These are phyloP conservation scores for Lepidurus apus DNA, from an alignment of 1,140 invertebrate species.

Conservation along the genomic window DNA sequence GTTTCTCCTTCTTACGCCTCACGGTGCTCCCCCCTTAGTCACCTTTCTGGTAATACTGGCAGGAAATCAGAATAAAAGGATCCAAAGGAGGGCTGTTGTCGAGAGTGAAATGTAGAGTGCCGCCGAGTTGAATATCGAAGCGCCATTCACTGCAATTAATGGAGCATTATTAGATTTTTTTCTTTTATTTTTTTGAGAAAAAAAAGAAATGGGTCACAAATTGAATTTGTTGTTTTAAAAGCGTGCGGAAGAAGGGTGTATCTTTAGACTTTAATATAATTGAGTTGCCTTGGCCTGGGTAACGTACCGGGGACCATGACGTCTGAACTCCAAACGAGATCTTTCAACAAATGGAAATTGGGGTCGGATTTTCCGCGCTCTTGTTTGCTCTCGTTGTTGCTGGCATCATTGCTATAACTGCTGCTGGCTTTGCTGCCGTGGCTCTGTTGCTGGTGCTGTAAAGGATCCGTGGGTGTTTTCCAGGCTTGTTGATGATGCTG, in stretches of 20 bases:
- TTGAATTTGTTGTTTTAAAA: not conserved
- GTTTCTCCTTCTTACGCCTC: not conserved
- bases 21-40: not conserved
- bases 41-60: not conserved
- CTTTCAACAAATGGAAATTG: slow-evolving; percentile 16
- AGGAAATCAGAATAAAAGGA: not conserved
- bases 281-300: not conserved
- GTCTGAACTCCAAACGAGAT: slow-evolving; percentile 18
- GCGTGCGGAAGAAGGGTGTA: not conserved
- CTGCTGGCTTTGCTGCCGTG: slow-evolving; percentile 3
- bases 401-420: not conserved
- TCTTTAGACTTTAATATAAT: not conserved
- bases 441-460: slow-evolving; percentile 9
- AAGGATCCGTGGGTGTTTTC: slow-evolving; percentile 6
- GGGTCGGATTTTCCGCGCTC: slow-evolving; percentile 13
- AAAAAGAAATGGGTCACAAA: not conserved
- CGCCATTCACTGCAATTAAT: not conserved
- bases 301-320: slow-evolving; percentile 17
- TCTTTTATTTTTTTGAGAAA: not conserved
- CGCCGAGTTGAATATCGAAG: not conserved
- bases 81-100: not conserved
- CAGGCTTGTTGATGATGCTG: slow-evolving; percentile 3
- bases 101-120: not conserved
- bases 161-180: not conserved
- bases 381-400: not conserved